These are phyloP conservation scores for Diadophis punctatus DNA, from an alignment of 2,113 vertebrate species.

Conservation along the genomic window DNA sequence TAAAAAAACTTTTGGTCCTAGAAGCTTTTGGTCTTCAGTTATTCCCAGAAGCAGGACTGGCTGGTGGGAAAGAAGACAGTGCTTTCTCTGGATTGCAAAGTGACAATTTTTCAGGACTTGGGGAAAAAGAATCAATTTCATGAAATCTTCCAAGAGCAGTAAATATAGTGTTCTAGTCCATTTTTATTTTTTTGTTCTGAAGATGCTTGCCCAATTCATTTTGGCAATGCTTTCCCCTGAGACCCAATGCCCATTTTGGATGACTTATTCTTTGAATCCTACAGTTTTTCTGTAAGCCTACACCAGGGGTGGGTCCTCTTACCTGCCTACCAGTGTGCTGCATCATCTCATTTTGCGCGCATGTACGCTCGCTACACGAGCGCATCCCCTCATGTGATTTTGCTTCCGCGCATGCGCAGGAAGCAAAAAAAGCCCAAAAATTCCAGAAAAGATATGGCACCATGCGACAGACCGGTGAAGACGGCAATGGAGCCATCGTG, in stretches of 20 bases:
- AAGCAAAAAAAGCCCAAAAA: too few species aligned
- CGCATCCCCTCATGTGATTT: too few species aligned
- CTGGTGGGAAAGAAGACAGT: background rate
- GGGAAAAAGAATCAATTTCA: background rate
- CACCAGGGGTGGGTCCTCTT: too few species aligned
- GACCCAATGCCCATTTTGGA: background rate
- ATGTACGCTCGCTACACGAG: too few species aligned
- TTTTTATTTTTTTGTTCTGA: background rate
- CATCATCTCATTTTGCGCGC: too few species aligned
- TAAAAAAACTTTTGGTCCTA: background rate
- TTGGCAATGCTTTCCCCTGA: background rate
- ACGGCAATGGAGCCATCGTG: too few species aligned
- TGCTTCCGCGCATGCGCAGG: too few species aligned
- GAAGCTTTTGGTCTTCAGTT: background rate
- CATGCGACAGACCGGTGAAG: too few species aligned
- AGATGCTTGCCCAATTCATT: background rate
- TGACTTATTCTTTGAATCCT: background rate
- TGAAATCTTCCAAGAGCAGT: background rate
- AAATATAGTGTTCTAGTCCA: background rate
- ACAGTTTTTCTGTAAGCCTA: background rate
- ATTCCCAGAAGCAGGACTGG: background rate
- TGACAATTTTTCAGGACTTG: background rate
- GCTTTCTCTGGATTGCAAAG: background rate
- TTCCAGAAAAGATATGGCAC: too few species aligned
- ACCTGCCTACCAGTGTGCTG: too few species aligned